Conservation (phyloP, 2,888 invertebrate species). For the Hydroisotoma schaefferi region DNA sequence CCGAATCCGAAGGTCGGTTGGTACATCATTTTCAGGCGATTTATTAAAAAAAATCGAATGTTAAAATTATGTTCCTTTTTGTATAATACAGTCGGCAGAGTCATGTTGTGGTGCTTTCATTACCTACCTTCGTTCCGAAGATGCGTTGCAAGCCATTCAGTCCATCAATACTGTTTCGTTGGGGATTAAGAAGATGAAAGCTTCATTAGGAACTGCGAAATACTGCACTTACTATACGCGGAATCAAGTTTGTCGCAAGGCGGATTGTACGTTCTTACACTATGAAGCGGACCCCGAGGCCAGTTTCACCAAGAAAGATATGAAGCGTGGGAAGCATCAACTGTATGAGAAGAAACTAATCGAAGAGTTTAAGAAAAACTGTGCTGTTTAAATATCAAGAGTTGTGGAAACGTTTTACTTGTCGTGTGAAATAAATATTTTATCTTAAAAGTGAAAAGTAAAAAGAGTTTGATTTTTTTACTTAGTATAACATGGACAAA, state of each 20-base stretch:
- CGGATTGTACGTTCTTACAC: conserved; percentile 99
- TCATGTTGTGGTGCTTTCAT: conserved; percentile 75
- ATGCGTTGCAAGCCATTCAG: conserved; percentile 94
- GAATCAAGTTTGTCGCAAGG: conserved; percentile 95
- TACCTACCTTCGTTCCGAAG: conserved; percentile 81
- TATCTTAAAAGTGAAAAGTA: too few relatives aligned
- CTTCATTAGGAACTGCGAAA: conserved; percentile 97
- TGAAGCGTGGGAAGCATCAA: conserved; percentile 98
- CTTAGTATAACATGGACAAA: too few relatives aligned
- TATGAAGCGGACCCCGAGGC: conserved; percentile 90
- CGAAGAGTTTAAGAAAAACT: conserved; percentile 64
- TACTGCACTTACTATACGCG: conserved; percentile 99
- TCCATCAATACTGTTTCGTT: conserved; percentile 95
- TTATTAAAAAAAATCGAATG: too few relatives aligned
- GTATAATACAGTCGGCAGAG: not conserved
- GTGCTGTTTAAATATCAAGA: too few relatives aligned
- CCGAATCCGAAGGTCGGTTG: conserved; percentile 76
- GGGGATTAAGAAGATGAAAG: conserved; percentile 93
- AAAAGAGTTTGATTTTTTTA: too few relatives aligned
- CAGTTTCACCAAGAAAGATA: conserved; percentile 94
- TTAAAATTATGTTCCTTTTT: not conserved
- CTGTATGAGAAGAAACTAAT: conserved; percentile 93
- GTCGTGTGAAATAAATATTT: too few relatives aligned
- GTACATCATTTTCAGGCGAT: too few relatives aligned
- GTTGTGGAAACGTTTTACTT: too few relatives aligned